Percentiles rank a stretch among this genome's conserved stretches.
These are phyloP conservation scores for Polypterus bichir DNA, from an alignment of 2,113 vertebrate genomes.

Conservation along the genomic window DNA sequence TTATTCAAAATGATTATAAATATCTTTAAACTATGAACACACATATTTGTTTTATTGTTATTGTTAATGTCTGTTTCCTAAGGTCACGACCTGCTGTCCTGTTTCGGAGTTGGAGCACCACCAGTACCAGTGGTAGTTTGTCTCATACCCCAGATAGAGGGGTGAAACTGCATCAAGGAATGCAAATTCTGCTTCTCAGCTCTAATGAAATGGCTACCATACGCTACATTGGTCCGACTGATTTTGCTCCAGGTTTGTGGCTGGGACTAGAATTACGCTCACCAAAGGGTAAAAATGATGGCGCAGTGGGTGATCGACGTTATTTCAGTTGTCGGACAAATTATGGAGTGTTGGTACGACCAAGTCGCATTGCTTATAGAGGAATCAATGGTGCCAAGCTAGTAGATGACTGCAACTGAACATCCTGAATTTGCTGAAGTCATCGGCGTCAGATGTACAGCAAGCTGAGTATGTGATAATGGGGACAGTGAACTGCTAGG, in stretches of 20 bases:
- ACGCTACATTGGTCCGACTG: slow-evolving; percentile 74
- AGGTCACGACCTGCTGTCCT: slow-evolving; percentile 54
- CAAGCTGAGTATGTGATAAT: slow-evolving; percentile 4
- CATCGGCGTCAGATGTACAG: not conserved
- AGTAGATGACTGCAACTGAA: slow-evolving; percentile 62
- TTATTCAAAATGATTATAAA: too few relatives aligned
- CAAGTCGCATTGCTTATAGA: slow-evolving; percentile 78
- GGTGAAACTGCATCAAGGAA: slow-evolving; percentile 68
- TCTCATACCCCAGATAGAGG: slow-evolving; percentile 21
- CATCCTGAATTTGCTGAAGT: too few relatives aligned
- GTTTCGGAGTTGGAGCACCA: slow-evolving; percentile 66
- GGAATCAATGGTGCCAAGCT: slow-evolving; percentile 80
- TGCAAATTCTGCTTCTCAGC: slow-evolving; percentile 82
- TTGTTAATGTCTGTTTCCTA: slow-evolving; percentile 1
- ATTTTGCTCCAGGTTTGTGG: slow-evolving; percentile 82
- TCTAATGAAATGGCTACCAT: slow-evolving; percentile 83
- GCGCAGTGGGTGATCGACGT: slow-evolving; percentile 66
- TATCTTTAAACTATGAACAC: too few relatives aligned
- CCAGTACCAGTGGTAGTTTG: slow-evolving; percentile 4
- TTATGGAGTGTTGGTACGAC: slow-evolving; percentile 76
- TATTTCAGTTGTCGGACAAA: slow-evolving; percentile 77
- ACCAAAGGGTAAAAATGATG: slow-evolving; percentile 80
- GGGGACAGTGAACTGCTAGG: not conserved
- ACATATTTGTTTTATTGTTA: too few relatives aligned
- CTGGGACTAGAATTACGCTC: slow-evolving; percentile 82